Evolutionary conservation across 2,113 vertebrate genomes (phyloP).

Genomic region (Triplophysa dalaica): DNA sequence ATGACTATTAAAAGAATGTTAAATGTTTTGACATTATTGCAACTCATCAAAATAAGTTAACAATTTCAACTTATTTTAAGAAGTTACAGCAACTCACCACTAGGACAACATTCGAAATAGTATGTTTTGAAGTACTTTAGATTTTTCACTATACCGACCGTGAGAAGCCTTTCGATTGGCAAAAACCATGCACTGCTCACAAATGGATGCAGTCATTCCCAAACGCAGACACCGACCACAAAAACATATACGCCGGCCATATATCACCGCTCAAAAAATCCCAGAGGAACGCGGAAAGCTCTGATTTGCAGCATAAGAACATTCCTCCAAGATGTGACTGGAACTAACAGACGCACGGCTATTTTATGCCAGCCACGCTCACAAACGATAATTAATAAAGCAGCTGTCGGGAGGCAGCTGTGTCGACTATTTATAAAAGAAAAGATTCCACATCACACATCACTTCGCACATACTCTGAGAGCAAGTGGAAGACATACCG

Average conservation of each 20-base stretch:
- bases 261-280: neutral
- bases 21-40: no score
- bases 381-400: constrained; percentile 59
- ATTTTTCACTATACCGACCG: neutral
- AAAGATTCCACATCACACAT: constrained; percentile 55
- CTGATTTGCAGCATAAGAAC: constrained; percentile 38
- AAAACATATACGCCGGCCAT: neutral
- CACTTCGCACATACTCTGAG: constrained; percentile 50
- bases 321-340: constrained; percentile 30
- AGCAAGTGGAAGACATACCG: constrained; percentile 13
- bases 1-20: no score
- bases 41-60: no score
- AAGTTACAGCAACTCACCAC: neutral
- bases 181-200: neutral
- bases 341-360: constrained; percentile 38
- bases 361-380: constrained; percentile 47
- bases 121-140: no score
- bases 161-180: neutral
- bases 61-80: no score
- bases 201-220: neutral
- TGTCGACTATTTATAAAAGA: constrained; percentile 62
- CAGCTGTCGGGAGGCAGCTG: constrained; percentile 61
- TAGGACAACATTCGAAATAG: no score
- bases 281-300: neutral
- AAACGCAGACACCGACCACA: neutral